phyloP scores from a whole-genome alignment of 1,140 invertebrate species.

The Pteromalus puparum region DNA sequence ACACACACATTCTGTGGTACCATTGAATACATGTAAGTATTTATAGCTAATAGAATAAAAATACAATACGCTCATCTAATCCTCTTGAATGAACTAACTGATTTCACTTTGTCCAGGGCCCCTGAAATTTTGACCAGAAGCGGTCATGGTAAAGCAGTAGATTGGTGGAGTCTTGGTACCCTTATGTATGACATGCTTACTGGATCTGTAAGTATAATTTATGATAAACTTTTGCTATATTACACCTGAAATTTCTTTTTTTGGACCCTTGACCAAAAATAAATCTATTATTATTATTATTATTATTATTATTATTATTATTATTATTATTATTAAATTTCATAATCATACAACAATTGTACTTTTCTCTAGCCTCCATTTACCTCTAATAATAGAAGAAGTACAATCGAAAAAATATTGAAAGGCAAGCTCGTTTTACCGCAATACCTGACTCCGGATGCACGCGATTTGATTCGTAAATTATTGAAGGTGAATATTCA shows the following conservation, averaged over 20 bases:
- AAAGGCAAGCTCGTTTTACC: slow-evolving; percentile 96
- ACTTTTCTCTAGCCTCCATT: slow-evolving; percentile 91
- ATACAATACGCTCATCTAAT: slow-evolving; percentile 31
- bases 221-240: not conserved
- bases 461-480: slow-evolving; percentile 92
- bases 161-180: slow-evolving; percentile 99
- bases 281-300: no score
- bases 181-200: slow-evolving; percentile 99
- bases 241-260: not conserved
- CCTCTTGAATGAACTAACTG: not conserved
- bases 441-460: slow-evolving; percentile 95
- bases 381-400: slow-evolving; percentile 95
- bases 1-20: slow-evolving; percentile 99
- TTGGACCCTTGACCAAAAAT: no score
- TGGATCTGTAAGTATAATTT: slow-evolving; percentile 80
- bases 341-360: slow-evolving; percentile 5
- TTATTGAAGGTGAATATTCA: slow-evolving; percentile 81
- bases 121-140: slow-evolving; percentile 97
- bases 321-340: no score
- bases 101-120: slow-evolving; percentile 81
- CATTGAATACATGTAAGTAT: slow-evolving; percentile 97
- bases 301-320: no score
- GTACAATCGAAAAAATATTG: slow-evolving; percentile 99
- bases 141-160: slow-evolving; percentile 98
- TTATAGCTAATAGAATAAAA: not conserved